Base-by-base conservation (phyloP, 2,888 invertebrate species). In the Acanthosepion pharaonis region DNA sequence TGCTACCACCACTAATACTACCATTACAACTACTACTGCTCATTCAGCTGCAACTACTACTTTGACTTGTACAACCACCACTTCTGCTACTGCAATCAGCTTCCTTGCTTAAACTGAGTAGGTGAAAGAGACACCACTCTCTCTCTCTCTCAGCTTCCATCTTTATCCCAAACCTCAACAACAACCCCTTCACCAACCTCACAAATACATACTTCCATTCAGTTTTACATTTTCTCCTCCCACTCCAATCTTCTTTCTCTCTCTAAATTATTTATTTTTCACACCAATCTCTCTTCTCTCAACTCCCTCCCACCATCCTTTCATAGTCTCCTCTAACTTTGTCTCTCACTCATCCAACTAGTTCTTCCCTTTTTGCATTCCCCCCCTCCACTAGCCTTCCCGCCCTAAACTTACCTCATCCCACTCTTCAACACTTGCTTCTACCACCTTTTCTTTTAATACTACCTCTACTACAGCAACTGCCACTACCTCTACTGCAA, bases 361-460 rank as follows among this genome's bases (percentile, higher is more conserved):
- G 91, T 64, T 94, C 59, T 94, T 51, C 93, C 94, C 94, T 64
- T 92, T 94, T n/a, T 28, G 94, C 51, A 91, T 94, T 92, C 93
- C 49, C 33, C 94, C n/a, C 18, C 5, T 78, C 78, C 15, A 78
- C 18, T 33, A 33, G n/a, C n/a, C 94, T 64, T 48, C 51, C 94
- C 92, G 78, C 91, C 33, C 49, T 49, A 49, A 49, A 49, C 55
- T 93, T 51, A 94, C 48, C 78, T 51, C 94, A 28, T 48, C 91
- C 55, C n/a, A 49, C 91, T 33, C 48, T 53, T 23, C n/a, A n/a
- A 48, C 49, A 55, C 78, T 92, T 33, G 25, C 42, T 94, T 64
- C 78, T 33, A 78, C 33, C 78, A 78, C 42, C 94, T 49, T 53
- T 59, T 42, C 51, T 55, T 33, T 23, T 33, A 28, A 53, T 49